Evolutionary conservation across 2,888 invertebrate species (phyloP), one percentile per base, ranked within the genome.

Genomic region (Lithophane socia): DNA sequence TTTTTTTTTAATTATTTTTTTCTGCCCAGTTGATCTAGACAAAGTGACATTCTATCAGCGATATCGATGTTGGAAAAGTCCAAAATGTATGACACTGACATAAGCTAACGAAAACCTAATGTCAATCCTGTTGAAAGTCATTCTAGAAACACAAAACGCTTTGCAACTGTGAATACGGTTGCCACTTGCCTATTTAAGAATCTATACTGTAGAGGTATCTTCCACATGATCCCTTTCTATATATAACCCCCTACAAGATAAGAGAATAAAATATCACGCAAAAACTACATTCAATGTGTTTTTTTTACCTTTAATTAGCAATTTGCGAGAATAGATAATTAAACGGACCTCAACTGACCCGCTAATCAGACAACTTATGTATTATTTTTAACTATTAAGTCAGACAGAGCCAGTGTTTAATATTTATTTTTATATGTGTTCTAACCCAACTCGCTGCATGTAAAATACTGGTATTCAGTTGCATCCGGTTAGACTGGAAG

Each of bases 281-380:
- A 52, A 75, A 80, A 61, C 76, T 61, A 66, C 21, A 61, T 49
- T 21, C 10, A 81, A 49, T 56, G 13, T 81, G 63, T 81, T 68
- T 79, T 63, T 56, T 80, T 76, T 81, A 80, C 80, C 82, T 80
- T 81, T 81, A 81, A 80, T 81, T 76, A 76, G 56, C 29, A 66
- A 67, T 80, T 76, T 44, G 56, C 66, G 76, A 44, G 66, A 37
- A 52, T 9, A 70, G 69, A 80, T 80, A 75, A 65, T 65, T 49
- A 37, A 49, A 16, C 2, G 18, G 82, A 81, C 61, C 82, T 67
- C 21, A 10, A 61, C 0, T 80, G 82, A 80, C 77, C 76, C 49
- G 49, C 29, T 80, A 80, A 80, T 80, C 81, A 66, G 18, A 56
- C 1, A 13, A 16, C 13, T 52, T 29, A 16, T 24, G 16, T 49